phyloP scores from a whole-genome alignment of 2,113 vertebrate genomes.

The Oceanites oceanicus region DNA sequence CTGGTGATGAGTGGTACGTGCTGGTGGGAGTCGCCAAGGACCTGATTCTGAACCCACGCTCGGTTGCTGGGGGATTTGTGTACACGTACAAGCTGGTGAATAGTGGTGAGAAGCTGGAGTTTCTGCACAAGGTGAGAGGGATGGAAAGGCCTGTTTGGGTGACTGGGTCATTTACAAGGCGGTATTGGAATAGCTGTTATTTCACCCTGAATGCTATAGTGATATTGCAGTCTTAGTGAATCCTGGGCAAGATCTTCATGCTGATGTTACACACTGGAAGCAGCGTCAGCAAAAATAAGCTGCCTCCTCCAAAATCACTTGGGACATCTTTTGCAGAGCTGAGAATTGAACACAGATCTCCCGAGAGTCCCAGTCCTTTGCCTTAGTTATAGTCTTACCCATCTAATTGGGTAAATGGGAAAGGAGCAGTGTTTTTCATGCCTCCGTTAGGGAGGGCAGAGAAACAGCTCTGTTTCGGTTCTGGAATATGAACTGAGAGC shows the following conservation, averaged over 20 bases:
- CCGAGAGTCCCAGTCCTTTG: background rate
- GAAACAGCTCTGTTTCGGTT: background rate
- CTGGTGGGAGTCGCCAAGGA: constrained; percentile 96
- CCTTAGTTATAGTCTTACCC: background rate
- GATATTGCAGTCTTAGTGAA: background rate
- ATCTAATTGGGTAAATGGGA: background rate
- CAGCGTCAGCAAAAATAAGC: background rate
- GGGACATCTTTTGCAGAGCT: background rate
- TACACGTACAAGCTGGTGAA: constrained; percentile 93
- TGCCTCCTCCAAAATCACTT: background rate
- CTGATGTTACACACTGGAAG: background rate
- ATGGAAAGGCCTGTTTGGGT: background rate
- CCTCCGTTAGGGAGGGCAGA: background rate
- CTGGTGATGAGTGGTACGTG: constrained; percentile 95
- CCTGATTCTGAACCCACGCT: constrained; percentile 93
- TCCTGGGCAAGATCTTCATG: background rate
- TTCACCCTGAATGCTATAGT: background rate
- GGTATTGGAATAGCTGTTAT: background rate
- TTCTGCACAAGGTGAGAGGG: constrained; percentile 91
- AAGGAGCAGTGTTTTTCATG: background rate
- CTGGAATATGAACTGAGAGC: background rate
- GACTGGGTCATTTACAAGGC: background rate
- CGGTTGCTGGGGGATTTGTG: constrained; percentile 90
- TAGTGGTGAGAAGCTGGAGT: constrained; percentile 93
- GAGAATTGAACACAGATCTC: background rate